Evolutionary conservation across 2,113 vertebrate species (phyloP), one percentile per base, ranked within the genome.

Genomic region (Calidris pygmaea): DNA sequence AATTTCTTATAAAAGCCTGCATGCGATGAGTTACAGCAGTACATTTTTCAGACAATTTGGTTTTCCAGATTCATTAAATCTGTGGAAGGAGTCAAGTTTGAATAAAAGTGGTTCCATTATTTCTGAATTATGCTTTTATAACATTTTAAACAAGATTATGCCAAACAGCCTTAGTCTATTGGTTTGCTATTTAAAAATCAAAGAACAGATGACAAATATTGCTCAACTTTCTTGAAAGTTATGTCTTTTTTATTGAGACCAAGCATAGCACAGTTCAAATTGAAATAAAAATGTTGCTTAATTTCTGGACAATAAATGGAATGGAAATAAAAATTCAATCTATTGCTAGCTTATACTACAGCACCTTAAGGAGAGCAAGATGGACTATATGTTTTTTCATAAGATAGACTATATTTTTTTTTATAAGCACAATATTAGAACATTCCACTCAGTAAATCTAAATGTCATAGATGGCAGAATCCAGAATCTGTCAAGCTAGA

Each of bases 61-160:
- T 81, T 90, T 96, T 84, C 66, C 52, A 87, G 56, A 87, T 37
- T 94, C 95, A 82, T 90, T 90, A 94, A 92, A 85, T 76, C 52
- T 89, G 77, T 60, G 74, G 24, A 76, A 92, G 68, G 91, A 90
- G 59, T 88, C 76, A 92, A 84, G 85, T 92, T 95, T 78, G 83
- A 92, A 89, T 89, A 89, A 95, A 91, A 87, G 75, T 10, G 45
- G 43, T 88, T 86, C 68, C 76, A 84, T 92, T 92, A 95, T 81
- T 94, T 89, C 68, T 78, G 68, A 90, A 52, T 84, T 96, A 84
- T 58, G 76, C 60, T 89, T 88, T 93, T 94, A 90, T 56, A 94
- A 47, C 41, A 90, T 84, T 95, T 97, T 90, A 83, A 97, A 94
- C 39, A 90, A 81, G 48, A 77, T 92, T 90, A 93, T 90, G 48